Base-by-base conservation (phyloP, 1,140 invertebrate species). In the Macrobrachium nipponense region DNA sequence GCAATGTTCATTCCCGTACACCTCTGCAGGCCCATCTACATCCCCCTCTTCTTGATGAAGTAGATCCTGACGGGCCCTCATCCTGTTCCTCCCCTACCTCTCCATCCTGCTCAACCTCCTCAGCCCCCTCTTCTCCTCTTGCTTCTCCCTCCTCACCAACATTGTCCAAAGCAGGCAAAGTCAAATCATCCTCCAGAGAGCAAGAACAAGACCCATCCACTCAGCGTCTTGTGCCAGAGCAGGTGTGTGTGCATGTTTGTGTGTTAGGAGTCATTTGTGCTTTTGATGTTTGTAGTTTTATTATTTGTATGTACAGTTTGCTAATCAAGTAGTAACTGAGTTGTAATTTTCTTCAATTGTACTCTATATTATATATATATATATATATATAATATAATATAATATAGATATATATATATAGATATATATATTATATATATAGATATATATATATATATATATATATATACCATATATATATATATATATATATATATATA, bases 1-100 rank as follows among this genome's bases (percentile, higher is more conserved):
- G 88, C 14, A 83, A 84, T 66, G 78, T 89, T 60, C 88, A 89
- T 80, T 89, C 88, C 58, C 88, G 88, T 58, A 84, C 86, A 77
- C 81, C 88, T 51, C 86, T 68, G 59, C 80, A 87, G 58, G 64
- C 82, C 23, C 66, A 59, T 15, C 73, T 70, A 58, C 64, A 44
- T 78, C 76, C 62, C 17, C 66, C 84, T 58, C 84, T 86, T 58
- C 77, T 84, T 43, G 60, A 73, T 20, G 60, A 44, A 20, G 23
- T 27, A 23, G 58, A 72, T 68, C 51, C 84, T 36, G 84, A 72
- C 73, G 36, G 51, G 10, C 66, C 82, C 7, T 75, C 82, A 17
- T 27, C 82, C 23, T 75, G 68, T 43, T 68, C 80, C 79, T 73
- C 75, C 68, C 78, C 81, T 51, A 36, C 61, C 59, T 70, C 76